Evolutionary conservation across 2,888 invertebrate species (phyloP).

Genomic region (Ochropleura plecta): DNA sequence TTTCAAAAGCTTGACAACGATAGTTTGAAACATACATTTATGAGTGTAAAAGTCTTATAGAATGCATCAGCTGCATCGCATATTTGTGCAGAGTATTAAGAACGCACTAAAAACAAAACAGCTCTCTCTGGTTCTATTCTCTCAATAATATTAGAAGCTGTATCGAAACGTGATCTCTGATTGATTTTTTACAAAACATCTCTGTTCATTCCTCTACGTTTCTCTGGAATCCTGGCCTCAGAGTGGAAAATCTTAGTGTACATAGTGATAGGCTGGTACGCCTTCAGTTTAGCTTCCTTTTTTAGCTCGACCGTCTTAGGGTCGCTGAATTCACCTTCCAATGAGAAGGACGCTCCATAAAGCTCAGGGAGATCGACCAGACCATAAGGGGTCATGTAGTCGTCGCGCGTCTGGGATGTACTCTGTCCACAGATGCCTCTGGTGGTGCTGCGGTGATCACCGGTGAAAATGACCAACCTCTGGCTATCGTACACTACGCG

Average conservation of each 20-base stretch:
- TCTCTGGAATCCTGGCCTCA: no score
- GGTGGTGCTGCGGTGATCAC: constrained; percentile 88
- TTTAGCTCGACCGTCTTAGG: constrained; percentile 84
- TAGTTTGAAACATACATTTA: no score
- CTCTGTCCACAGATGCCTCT: constrained; percentile 93
- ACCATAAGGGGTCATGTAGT: constrained; percentile 91
- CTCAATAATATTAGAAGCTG: no score
- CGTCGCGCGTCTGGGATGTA: constrained; percentile 90
- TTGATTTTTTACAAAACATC: no score
- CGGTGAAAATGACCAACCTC: constrained; percentile 84
- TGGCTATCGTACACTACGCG: constrained; percentile 91
- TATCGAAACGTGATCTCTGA: no score
- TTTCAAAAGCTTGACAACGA: no score
- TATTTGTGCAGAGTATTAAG: no score
- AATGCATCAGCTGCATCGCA: no score
- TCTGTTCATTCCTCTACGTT: no score
- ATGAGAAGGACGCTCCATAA: constrained; percentile 91
- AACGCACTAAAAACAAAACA: no score
- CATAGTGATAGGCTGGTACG: constrained; percentile 79
- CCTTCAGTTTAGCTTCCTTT: constrained; percentile 79
- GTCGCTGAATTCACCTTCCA: constrained; percentile 86
- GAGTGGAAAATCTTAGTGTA: constrained; percentile 46
- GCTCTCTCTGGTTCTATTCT: no score
- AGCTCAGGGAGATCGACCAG: constrained; percentile 87
- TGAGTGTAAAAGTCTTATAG: no score